Evolutionary conservation across 2,888 invertebrate genomes (phyloP).

Genomic region (Coelopa pilipes): DNA sequence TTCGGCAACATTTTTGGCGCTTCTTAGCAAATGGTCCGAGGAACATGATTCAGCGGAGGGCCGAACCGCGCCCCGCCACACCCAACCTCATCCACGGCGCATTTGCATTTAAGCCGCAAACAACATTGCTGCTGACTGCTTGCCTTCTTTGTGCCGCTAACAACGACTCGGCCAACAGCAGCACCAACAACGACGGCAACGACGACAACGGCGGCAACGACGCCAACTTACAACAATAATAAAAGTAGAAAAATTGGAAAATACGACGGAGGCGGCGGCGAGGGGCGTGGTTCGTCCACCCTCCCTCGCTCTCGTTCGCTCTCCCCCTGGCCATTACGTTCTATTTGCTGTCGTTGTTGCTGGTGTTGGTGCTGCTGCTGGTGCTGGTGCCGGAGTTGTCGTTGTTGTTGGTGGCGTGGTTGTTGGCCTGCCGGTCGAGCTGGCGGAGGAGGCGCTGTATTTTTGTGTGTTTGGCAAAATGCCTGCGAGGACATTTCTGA

Average conservation of each 20-base stretch:
- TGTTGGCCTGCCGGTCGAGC: not conserved
- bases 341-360: too few species aligned
- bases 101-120: slow-evolving; percentile 30
- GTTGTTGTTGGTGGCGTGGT: not conserved
- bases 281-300: not conserved
- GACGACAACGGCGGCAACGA: slow-evolving; percentile 9
- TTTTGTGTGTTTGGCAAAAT: slow-evolving; percentile 29
- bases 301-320: too few species aligned
- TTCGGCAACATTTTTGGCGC: slow-evolving; percentile 19
- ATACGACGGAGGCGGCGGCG: not conserved
- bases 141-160: slow-evolving; percentile 20
- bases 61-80: too few species aligned
- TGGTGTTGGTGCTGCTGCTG: not conserved
- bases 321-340: too few species aligned
- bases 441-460: slow-evolving; percentile 12
- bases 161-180: not conserved
- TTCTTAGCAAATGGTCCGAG: slow-evolving; percentile 19
- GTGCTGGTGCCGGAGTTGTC: not conserved
- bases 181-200: slow-evolving; percentile 12
- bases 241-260: not conserved
- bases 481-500: slow-evolving; percentile 33
- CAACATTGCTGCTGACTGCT: slow-evolving; percentile 31
- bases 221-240: not conserved
- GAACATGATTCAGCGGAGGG: slow-evolving; percentile 6
- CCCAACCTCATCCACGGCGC: not conserved